phyloP scores from a whole-genome alignment of 2,113 vertebrate genomes.

The Alaudala cheleensis region DNA sequence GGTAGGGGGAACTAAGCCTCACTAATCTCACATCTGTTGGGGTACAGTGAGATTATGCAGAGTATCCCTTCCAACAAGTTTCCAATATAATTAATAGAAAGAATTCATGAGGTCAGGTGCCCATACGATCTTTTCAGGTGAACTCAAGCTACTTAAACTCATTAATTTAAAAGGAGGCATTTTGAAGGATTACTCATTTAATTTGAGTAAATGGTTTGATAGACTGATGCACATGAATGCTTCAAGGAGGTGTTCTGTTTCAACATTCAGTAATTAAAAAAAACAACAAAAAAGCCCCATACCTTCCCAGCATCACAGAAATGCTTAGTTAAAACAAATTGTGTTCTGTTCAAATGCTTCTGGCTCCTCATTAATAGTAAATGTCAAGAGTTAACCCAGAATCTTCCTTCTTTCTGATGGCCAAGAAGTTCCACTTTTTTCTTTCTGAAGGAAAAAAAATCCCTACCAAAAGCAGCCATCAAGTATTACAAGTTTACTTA shows the following conservation, averaged over 20 bases:
- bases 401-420: neutral
- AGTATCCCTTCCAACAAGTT: conserved; percentile 67
- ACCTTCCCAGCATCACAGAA: conserved; percentile 10
- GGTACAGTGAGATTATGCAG: conserved; percentile 63
- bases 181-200: conserved; percentile 88
- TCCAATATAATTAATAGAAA: conserved; percentile 77
- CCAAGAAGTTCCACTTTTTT: neutral
- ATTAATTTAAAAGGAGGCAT: conserved; percentile 87
- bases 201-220: conserved; percentile 87
- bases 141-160: conserved; percentile 85
- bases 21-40: conserved; percentile 63
- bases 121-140: conserved; percentile 80
- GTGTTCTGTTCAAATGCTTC: conserved; percentile 28
- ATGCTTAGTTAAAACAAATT: conserved; percentile 19
- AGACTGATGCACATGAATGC: conserved; percentile 85
- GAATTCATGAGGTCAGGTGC: conserved; percentile 79
- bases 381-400: conserved; percentile 3
- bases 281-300: conserved; percentile 54
- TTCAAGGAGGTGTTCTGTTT: conserved; percentile 79
- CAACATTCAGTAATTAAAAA: conserved; percentile 80
- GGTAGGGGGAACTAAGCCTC: conserved; percentile 54
- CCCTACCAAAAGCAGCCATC: neutral
- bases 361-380: conserved; percentile 6
- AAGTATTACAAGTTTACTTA: neutral
- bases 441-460: neutral